Conservation (phyloP, 2,113 vertebrate species). For the Phaetusa simplex region DNA sequence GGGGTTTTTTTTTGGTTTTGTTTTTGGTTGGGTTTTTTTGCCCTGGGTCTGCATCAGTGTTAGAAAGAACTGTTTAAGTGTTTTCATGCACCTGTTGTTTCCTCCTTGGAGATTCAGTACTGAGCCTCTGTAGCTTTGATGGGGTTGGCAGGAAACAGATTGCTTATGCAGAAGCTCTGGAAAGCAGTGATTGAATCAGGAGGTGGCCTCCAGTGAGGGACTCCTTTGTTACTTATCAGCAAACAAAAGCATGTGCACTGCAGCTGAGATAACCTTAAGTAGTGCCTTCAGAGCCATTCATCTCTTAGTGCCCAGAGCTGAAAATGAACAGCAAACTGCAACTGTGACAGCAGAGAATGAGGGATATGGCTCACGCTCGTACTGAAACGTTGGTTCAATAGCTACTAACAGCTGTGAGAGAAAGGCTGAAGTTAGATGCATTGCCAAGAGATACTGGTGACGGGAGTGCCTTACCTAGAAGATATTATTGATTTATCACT, state of each 20-base stretch:
- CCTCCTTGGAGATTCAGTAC: not conserved
- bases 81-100: not conserved
- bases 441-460: not conserved
- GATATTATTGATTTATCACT: not conserved
- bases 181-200: not conserved
- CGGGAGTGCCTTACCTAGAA: not conserved
- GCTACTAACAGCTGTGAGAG: not conserved
- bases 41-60: not conserved
- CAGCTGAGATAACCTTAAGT: not conserved
- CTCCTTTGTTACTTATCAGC: not conserved
- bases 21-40: not conserved
- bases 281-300: not conserved
- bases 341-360: not conserved
- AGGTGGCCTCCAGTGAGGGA: not conserved
- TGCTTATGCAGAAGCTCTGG: not conserved
- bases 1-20: not conserved
- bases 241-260: not conserved
- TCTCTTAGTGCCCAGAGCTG: not conserved
- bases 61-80: not conserved
- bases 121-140: not conserved
- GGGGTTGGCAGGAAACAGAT: not conserved
- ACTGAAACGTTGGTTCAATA: not conserved
- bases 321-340: not conserved
- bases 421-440: not conserved
- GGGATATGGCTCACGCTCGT: not conserved